phyloP scores from a whole-genome alignment of 2,888 invertebrate species.

The Pogonocherus hispidulus region DNA sequence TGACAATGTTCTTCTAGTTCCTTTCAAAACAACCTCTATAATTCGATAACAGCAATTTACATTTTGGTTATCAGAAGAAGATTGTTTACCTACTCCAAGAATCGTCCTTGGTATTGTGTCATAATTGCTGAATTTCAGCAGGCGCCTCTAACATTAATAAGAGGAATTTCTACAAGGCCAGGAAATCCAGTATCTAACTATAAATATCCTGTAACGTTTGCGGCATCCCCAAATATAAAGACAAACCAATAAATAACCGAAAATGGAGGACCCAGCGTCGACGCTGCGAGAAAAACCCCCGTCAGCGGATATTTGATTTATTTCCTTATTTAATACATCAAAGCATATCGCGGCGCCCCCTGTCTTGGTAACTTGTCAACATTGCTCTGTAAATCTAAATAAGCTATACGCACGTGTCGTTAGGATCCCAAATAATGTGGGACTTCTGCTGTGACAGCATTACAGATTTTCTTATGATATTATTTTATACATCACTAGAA shows the following conservation, averaged over 20 bases:
- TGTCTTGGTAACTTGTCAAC: background rate
- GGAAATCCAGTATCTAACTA: background rate
- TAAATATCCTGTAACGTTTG: background rate
- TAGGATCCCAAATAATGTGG: background rate
- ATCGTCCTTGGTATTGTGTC: no score
- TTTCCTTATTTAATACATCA: slow-evolving; percentile 5
- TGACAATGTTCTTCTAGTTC: no score
- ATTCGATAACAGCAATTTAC: no score
- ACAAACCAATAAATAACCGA: background rate
- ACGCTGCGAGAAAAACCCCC: background rate
- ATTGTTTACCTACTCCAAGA: no score
- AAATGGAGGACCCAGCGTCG: background rate
- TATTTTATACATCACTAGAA: background rate
- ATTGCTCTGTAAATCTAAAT: background rate
- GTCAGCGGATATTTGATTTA: background rate
- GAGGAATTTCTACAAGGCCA: background rate
- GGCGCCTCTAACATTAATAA: background rate
- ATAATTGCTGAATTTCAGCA: background rate
- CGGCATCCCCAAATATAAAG: background rate
- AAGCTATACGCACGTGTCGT: background rate
- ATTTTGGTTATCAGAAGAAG: no score
- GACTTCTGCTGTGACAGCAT: background rate
- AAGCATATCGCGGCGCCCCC: background rate
- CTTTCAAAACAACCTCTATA: no score
- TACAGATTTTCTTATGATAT: background rate